These are phyloP conservation scores for Eurytoma californica DNA, from an alignment of 2,888 invertebrate species.

Conservation along the genomic window DNA sequence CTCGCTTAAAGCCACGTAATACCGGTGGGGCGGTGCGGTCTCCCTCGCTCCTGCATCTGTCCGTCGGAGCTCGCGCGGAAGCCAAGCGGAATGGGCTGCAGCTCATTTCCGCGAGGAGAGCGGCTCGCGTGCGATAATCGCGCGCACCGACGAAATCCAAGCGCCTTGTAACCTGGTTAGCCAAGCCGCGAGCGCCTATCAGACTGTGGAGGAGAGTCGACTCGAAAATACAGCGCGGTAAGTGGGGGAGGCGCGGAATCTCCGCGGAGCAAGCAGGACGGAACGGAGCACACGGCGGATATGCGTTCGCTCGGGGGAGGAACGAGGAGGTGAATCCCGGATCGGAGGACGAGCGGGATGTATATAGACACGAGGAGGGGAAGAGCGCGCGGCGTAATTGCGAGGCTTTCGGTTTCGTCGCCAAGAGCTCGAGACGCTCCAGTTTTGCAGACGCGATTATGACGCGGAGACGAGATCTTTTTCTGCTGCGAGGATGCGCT, in stretches of 20 bases:
- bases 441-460: too few relatives aligned
- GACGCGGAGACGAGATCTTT: too few relatives aligned
- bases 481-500: too few relatives aligned
- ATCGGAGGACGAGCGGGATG: not conserved
- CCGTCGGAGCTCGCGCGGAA: too few relatives aligned
- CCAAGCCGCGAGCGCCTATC: constrained; percentile 61
- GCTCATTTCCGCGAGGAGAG: constrained; percentile 31
- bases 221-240: constrained; percentile 45
- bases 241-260: constrained; percentile 34
- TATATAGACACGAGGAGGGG: constrained; percentile 9
- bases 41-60: not conserved
- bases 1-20: not conserved
- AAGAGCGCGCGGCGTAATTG: not conserved
- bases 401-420: not conserved
- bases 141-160: not conserved
- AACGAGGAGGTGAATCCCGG: constrained; percentile 25
- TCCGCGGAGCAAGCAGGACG: constrained; percentile 71
- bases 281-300: constrained; percentile 64
- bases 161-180: constrained; percentile 52
- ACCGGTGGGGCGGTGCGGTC: not conserved
- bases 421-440: too few relatives aligned
- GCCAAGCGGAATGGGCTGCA: not conserved
- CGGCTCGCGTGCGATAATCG: constrained; percentile 36
- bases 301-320: constrained; percentile 49
- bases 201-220: constrained; percentile 74